Evolutionary conservation across 2,113 vertebrate species (phyloP), one percentile per base, ranked within the genome.

Genomic region (Scolopax mira): DNA sequence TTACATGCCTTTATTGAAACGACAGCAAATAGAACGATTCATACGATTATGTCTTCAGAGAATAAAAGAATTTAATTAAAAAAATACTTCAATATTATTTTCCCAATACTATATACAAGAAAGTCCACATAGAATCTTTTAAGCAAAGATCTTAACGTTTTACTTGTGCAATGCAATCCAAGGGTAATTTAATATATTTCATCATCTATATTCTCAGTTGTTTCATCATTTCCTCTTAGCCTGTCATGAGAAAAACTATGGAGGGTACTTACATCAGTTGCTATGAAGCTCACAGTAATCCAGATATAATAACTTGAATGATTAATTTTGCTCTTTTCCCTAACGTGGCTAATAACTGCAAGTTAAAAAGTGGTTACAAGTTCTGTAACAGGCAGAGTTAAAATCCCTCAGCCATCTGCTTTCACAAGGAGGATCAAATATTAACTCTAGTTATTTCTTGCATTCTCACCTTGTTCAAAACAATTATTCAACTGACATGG

Each of bases 301-400:
- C 52, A 88, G 33, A 66, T 37, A 86, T 41, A 91, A 70, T 51
- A 79, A 79, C 16, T 39, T 85, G 35, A 79, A 61, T 93, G 60
- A 78, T 80, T 92, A 95, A 90, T 91, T 92, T 69, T 93, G 65
- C 41, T 74, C 24, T 90, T 95, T 94, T 82, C 95, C 46, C 48
- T 90, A 65, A 95, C 5, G 31, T 22, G 90, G 46, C 89, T 94
- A 90, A 41, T 80, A 58, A 82, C 30, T 48, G 41, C 44, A 85
- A 67, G 61, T 64, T 93, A 57, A 93, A 93, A 86, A 44, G 44
- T 71, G 39, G 23, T 58, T 58, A 19, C 46, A 70, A 49, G 55
- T 91, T 67, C 87, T 60, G n/a, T 66, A 79, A 83, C 60, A 83
- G 52, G 42, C 15, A 71, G 28, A 70, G 14, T 81, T 69, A 54